Conservation (phyloP, 2,113 vertebrate species). For the Myotis brandtii region DNA sequence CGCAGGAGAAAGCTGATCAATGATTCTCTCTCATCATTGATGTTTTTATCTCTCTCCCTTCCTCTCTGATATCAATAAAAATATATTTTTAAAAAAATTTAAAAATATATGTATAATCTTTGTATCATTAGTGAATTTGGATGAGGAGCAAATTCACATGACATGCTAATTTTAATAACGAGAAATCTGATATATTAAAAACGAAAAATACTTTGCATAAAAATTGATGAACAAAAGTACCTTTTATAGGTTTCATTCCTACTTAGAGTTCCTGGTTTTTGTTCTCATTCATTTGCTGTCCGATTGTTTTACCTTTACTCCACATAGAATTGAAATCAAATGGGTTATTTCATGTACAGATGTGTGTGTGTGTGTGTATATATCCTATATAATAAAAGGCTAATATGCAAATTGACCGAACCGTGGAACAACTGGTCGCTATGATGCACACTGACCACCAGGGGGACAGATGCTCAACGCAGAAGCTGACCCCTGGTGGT, state of each 20-base stretch:
- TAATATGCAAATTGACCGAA: too few species aligned
- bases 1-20: too few species aligned
- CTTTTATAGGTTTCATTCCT: not conserved
- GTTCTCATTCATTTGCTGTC: not conserved
- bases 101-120: not conserved
- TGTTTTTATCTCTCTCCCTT: too few species aligned
- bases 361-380: too few species aligned
- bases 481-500: too few species aligned
- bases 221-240: slow-evolving; percentile 18
- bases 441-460: too few species aligned
- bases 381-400: too few species aligned
- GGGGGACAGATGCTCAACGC: too few species aligned
- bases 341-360: not conserved
- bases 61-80: too few species aligned
- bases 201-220: slow-evolving; percentile 1
- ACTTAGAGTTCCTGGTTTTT: not conserved
- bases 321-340: slow-evolving; percentile 33
- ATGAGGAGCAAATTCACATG: not conserved
- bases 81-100: too few species aligned
- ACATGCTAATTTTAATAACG: slow-evolving; percentile 10
- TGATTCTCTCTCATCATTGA: too few species aligned
- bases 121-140: slow-evolving; percentile 25
- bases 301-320: not conserved
- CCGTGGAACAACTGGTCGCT: too few species aligned
- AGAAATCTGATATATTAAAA: not conserved